Base-by-base conservation (phyloP, 2,888 invertebrate species). In the Andricus curvator region DNA sequence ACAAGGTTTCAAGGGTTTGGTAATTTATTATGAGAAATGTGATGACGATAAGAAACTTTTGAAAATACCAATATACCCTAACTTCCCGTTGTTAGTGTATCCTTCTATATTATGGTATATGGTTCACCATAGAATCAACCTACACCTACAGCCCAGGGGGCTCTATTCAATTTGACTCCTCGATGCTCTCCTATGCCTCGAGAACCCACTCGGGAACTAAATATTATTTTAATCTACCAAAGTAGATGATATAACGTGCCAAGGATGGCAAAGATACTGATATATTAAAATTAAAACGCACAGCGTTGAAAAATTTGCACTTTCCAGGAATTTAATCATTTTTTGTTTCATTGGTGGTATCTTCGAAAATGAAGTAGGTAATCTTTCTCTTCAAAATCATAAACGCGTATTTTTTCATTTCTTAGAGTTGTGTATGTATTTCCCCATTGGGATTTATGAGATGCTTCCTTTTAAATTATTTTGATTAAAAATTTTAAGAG, bases 201-300 rank as follows among this genome's bases (percentile, higher is more conserved):
- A 41, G 29, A 70, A 51, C 8, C 74, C 74, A 56, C 74, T 74
- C 22, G 74, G 74, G 74, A 74, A 74, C 56, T 74, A 56, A 74
- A 74, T 74, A 74, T 74, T 74, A 37, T 74, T 74, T 74, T 60
- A 74, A 74, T 74, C 56, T 74, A n/a, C 74, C 56, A 22, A 74
- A 74, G 74, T 74, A 74, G 33, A 74, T 74, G 33, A 56, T 74
- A 56, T 56, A 37, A 37, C 33, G 29, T 70, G 48, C 9, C 29
- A 56, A 37, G 64, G 1, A 74, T 56, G 37, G 29, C 29, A 6
- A 74, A 33, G 56, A 51, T 51, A 11, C 29, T 70, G 51, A 51
- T 70, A 51, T 70, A 51, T 68, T 22, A 22, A 56, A 56, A 74
- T 37, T 60, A n/a, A 74, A 74, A 74, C 1, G 17, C 33, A 60